Base-by-base conservation (phyloP, 1,140 invertebrate genomes). In the Condylostylus longicornis region DNA sequence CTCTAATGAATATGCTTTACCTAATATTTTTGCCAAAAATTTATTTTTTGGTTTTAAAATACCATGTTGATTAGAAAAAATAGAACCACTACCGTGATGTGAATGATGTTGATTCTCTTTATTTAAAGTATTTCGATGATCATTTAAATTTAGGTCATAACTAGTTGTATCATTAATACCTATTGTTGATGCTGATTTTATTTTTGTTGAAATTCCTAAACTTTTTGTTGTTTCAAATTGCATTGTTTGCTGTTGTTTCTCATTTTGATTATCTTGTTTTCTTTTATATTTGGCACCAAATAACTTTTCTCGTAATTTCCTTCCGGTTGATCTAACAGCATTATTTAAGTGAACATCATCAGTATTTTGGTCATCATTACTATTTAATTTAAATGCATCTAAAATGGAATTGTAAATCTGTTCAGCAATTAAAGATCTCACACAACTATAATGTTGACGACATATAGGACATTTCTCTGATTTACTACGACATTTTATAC, bases 381-480 rank as follows among this genome's bases (percentile, higher is more conserved):
- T 54, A 33, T 52, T 51, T 31, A 66, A 43, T 27, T 65, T 53
- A 38, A 69, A 70, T 2, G 64, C 58, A 18, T 61, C 61, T 12
- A 59, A 54, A 9, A 70, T 54, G 20, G 61, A 54, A 36, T 61
- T 58, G 48, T 67, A 68, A 27, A 69, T 59, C 31, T 61, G 45
- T 41, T 61, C 56, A 14, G 55, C 58, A 32, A 56, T 44, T 17
- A 49, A 38, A 1, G 51, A 50, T 7, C 48, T 47, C n/a, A 45
- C 43, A 12, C 48, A 48, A 19, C 50, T 53, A 27, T 53, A 60
- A 33, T 44, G 56, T 5, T 69, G 64, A 25, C 74, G 61, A 40
- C 74, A 77, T 5, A 77, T 62, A 1, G 74, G 74, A 51, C 74
- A 77, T 30, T 62, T 64, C 35, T 68, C 59, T 3, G 70, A 66